Conservation (phyloP, 2,888 invertebrate genomes). For the Lycocerus yunnanus region DNA sequence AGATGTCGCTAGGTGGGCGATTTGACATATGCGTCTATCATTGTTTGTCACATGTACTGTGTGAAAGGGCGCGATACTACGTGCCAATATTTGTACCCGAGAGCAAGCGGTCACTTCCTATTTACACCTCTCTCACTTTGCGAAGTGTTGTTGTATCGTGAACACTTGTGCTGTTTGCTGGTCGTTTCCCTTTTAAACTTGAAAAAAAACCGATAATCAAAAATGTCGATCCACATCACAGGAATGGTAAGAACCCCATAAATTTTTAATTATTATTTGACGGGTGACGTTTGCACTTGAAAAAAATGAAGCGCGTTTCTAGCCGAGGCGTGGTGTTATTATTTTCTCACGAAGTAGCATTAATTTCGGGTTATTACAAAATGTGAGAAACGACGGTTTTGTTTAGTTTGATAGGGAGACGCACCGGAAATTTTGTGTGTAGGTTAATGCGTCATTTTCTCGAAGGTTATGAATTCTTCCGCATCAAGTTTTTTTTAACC, state of each 20-base stretch:
- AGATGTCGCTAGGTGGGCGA: not conserved
- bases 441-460: not conserved
- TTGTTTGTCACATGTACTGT: not conserved
- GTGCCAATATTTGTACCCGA: not conserved
- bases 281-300: not conserved
- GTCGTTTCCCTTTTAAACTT: not conserved
- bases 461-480: not conserved
- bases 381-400: not conserved
- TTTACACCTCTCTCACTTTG: not conserved
- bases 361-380: not conserved
- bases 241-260: conserved; percentile 46
- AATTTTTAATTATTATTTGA: not conserved
- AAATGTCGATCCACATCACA: conserved; percentile 60
- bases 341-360: not conserved
- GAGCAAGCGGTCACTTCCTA: not conserved
- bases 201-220: not conserved
- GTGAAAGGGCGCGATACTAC: not conserved
- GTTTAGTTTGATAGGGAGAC: not conserved
- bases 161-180: not conserved
- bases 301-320: not conserved
- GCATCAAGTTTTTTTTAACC: not conserved
- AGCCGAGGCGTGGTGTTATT: not conserved
- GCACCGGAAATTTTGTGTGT: not conserved
- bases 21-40: not conserved
- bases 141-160: not conserved